Conservation (phyloP, 2,113 vertebrate species). For the Cavia aperea region DNA sequence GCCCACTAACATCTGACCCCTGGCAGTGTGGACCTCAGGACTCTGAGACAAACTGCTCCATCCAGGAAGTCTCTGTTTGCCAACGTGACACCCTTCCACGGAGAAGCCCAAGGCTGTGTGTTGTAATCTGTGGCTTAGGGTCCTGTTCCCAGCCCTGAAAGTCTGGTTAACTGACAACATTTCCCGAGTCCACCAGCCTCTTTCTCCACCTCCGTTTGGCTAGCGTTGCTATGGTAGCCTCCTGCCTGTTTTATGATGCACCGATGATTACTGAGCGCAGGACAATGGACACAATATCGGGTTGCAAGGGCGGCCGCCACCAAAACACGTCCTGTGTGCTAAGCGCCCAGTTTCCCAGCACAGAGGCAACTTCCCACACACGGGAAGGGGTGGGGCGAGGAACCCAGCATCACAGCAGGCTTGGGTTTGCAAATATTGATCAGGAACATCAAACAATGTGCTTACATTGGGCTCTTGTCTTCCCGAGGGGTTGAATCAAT, state of each 20-base stretch:
- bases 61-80: neutral
- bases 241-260: slow-evolving; percentile 14
- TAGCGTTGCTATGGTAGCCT: slow-evolving; percentile 48
- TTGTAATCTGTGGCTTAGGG: neutral
- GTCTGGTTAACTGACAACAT: neutral
- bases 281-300: slow-evolving; percentile 53
- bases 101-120: neutral
- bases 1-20: neutral
- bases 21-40: neutral
- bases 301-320: slow-evolving; percentile 35
- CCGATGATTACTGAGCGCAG: slow-evolving; percentile 11
- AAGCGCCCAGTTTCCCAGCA: neutral
- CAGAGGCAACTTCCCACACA: neutral
- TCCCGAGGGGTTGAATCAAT: neutral
- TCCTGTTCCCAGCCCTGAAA: neutral
- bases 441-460: neutral
- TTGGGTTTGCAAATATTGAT: neutral
- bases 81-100: neutral
- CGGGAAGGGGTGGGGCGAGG: neutral
- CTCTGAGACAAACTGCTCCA: neutral
- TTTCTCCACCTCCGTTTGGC: neutral
- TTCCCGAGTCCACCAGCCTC: slow-evolving; percentile 14
- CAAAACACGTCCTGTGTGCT: neutral
- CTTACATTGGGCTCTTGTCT: neutral
- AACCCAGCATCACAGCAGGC: neutral